A percentile compares a stretch with the other conserved stretches of the same genome.
These are phyloP conservation scores for Pseudachorutes palmiensis DNA, from an alignment of 1,140 invertebrate species.

Conservation along the genomic window DNA sequence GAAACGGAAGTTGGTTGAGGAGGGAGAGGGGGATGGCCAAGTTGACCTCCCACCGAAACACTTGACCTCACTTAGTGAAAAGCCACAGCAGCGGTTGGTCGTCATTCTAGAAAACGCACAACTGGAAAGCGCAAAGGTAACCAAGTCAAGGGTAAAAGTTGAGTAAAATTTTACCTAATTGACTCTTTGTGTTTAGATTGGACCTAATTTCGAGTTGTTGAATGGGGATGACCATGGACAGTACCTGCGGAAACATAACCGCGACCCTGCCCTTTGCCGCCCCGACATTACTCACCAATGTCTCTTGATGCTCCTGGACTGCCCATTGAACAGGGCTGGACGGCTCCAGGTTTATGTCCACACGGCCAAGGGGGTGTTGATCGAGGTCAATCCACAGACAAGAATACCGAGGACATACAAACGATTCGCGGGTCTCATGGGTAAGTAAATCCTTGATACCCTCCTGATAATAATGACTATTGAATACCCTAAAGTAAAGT, in stretches of 20 bases:
- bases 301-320: conserved; percentile 91
- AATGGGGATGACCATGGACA: conserved; percentile 87
- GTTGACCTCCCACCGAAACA: conserved; percentile 57
- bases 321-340: conserved; percentile 85
- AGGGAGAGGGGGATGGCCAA: conserved; percentile 52
- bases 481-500: too few species aligned
- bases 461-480: too few species aligned
- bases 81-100: conserved; percentile 82
- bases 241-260: conserved; percentile 74
- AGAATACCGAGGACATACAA: conserved; percentile 97
- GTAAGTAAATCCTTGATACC: conserved; percentile 55
- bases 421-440: conserved; percentile 95
- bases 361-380: conserved; percentile 93
- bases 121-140: conserved; percentile 79
- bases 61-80: conserved; percentile 59
- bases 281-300: conserved; percentile 95
- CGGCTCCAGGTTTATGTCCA: conserved; percentile 86
- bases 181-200: conserved; percentile 54
- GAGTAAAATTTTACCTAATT: conserved; percentile 30
- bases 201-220: conserved; percentile 77
- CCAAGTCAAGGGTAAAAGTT: not conserved
- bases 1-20: conserved; percentile 45
- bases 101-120: conserved; percentile 89
- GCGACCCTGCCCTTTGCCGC: conserved; percentile 71
- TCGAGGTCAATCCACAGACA: conserved; percentile 97